Conservation (phyloP, 92 coral and sea anemone species). For the Zoanthus solanderi region DNA sequence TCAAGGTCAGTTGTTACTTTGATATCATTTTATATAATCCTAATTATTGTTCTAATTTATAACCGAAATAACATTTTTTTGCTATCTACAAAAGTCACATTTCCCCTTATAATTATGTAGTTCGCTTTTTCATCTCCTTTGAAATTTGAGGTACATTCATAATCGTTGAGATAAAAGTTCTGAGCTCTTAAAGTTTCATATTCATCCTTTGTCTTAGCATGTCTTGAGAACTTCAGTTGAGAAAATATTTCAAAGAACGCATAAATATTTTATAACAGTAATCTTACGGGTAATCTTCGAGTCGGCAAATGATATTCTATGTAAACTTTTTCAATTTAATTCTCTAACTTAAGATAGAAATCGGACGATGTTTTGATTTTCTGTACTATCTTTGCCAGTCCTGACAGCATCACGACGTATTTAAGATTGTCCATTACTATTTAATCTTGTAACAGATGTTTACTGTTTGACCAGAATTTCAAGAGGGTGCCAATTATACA, state of each 20-base stretch:
- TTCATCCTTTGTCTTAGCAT: background rate
- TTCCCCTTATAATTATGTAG: background rate
- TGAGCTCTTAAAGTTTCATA: background rate
- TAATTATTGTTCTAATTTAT: background rate
- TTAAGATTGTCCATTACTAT: background rate
- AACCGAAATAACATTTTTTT: background rate
- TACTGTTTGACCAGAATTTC: background rate
- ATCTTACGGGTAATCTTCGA: background rate
- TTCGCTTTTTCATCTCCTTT: background rate
- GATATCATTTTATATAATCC: background rate
- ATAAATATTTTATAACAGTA: slow-evolving; percentile 22
- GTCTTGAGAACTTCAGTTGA: background rate
- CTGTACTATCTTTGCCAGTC: background rate
- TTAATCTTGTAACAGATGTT: background rate
- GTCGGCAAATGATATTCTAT: background rate
- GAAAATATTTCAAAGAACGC: background rate
- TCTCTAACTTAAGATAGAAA: slow-evolving; percentile 1
- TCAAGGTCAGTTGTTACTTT: background rate
- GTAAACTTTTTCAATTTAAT: background rate
- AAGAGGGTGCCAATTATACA: slow-evolving; percentile 28
- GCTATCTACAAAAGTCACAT: background rate
- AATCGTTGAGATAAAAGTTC: background rate
- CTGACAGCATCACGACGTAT: background rate
- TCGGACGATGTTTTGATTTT: background rate
- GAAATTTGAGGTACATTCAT: background rate